Percentiles rank a stretch among this genome's conserved stretches.
phyloP scores from a whole-genome alignment of 2,113 vertebrate genomes.

The Salvelinus fontinalis region DNA sequence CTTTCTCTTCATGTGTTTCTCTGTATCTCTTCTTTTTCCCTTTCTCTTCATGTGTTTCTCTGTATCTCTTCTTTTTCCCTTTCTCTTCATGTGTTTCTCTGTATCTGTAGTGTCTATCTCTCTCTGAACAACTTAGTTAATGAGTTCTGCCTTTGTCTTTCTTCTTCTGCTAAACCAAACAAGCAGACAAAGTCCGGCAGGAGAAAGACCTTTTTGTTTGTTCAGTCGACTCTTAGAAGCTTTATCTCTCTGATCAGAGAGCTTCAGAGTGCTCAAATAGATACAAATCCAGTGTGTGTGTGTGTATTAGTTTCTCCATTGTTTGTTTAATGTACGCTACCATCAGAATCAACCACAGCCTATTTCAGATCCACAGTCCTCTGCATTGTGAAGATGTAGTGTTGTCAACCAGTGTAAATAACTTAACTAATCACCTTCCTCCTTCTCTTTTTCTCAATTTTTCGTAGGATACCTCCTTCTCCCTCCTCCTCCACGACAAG shows the following conservation, averaged over 20 bases:
- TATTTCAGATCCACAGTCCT: too few relatives aligned
- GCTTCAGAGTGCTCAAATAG: background rate
- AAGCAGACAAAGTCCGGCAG: too few relatives aligned
- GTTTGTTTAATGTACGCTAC: background rate
- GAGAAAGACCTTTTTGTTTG: background rate
- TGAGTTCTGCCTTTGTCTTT: too few relatives aligned
- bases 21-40: too few relatives aligned
- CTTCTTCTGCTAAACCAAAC: too few relatives aligned
- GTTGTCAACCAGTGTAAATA: too few relatives aligned
- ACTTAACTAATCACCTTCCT: background rate
- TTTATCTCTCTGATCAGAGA: background rate
- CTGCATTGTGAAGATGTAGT: too few relatives aligned
- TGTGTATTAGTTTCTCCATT: background rate
- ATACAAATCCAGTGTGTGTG: too few relatives aligned
- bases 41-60: too few relatives aligned
- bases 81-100: background rate
- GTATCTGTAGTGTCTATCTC: background rate
- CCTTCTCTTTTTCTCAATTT: conserved; percentile 38
- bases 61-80: background rate
- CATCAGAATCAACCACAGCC: too few relatives aligned
- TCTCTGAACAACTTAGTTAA: background rate
- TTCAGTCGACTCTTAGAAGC: background rate
- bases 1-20: too few relatives aligned
- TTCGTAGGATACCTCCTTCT: conserved; percentile 89
- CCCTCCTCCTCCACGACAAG: conserved; percentile 90